Conservation (phyloP, 1,140 invertebrate genomes). For the Hyposmocoma kahamanoa region DNA sequence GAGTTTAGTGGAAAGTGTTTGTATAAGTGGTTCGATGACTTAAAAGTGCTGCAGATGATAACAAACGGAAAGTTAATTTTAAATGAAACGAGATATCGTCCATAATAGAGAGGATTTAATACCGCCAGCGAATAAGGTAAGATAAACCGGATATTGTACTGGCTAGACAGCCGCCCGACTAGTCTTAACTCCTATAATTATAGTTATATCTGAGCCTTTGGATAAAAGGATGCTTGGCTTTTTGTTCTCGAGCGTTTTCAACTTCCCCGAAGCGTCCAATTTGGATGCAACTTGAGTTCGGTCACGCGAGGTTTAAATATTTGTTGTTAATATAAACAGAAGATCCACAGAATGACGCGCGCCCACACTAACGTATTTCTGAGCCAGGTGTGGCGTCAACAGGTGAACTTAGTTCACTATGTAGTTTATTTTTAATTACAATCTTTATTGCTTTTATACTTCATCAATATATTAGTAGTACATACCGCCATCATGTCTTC, state of each 20-base stretch:
- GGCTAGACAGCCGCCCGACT: constrained; percentile 50
- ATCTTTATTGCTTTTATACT: neutral
- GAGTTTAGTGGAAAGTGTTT: constrained; percentile 51
- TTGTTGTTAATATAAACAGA: constrained; percentile 35
- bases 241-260: constrained; percentile 5
- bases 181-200: constrained; percentile 32
- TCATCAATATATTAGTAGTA: constrained; percentile 7
- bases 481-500: constrained; percentile 6
- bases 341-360: constrained; percentile 14
- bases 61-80: constrained; percentile 12
- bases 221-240: constrained; percentile 20
- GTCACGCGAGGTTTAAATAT: constrained; percentile 47
- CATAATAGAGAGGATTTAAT: constrained; percentile 47
- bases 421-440: constrained; percentile 1
- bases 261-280: constrained; percentile 20
- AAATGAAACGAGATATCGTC: constrained; percentile 44
- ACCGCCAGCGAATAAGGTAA: constrained; percentile 61
- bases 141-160: constrained; percentile 59
- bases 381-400: constrained; percentile 51
- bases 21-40: constrained; percentile 39
- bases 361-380: constrained; percentile 22
- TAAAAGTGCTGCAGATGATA: constrained; percentile 21
- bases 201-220: constrained; percentile 15
- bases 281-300: constrained; percentile 19
- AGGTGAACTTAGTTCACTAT: constrained; percentile 34